A percentile compares a stretch with the other conserved stretches of the same genome.
Evolutionary conservation across 2,888 invertebrate species (phyloP).

Genomic region (Cactoblastis cactorum): DNA sequence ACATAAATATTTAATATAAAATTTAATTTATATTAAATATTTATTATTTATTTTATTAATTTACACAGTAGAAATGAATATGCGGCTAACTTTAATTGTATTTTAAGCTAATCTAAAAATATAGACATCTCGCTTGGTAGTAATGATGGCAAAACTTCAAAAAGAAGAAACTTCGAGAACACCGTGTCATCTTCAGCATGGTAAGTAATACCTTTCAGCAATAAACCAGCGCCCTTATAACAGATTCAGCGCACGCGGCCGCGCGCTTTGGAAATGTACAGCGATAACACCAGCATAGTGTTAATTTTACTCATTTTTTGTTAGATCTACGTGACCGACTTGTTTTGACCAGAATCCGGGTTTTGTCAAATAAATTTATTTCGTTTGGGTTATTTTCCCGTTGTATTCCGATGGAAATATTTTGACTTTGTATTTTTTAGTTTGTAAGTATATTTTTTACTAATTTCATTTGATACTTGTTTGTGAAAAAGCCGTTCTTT

Average conservation of each 20-base stretch:
- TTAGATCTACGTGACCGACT: slow-evolving; percentile 5
- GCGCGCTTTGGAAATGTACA: slow-evolving; percentile 1
- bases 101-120: too few relatives aligned
- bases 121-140: too few relatives aligned
- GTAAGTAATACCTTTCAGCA: not conserved
- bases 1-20: too few relatives aligned
- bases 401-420: not conserved
- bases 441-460: too few relatives aligned
- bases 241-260: slow-evolving; percentile 6
- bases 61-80: too few relatives aligned
- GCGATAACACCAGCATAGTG: not conserved
- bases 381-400: not conserved
- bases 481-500: too few relatives aligned
- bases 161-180: not conserved
- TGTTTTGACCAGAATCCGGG: not conserved
- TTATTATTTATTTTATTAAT: too few relatives aligned
- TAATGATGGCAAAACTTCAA: too few relatives aligned
- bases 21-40: too few relatives aligned
- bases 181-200: too few relatives aligned
- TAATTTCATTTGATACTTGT: too few relatives aligned
- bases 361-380: not conserved
- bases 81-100: too few relatives aligned
- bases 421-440: not conserved
- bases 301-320: slow-evolving; percentile 4
- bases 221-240: not conserved